Percentiles rank a stretch among this genome's conserved stretches.
phyloP scores from a whole-genome alignment of 2,113 vertebrate genomes.

The Pontoporia blainvillei region DNA sequence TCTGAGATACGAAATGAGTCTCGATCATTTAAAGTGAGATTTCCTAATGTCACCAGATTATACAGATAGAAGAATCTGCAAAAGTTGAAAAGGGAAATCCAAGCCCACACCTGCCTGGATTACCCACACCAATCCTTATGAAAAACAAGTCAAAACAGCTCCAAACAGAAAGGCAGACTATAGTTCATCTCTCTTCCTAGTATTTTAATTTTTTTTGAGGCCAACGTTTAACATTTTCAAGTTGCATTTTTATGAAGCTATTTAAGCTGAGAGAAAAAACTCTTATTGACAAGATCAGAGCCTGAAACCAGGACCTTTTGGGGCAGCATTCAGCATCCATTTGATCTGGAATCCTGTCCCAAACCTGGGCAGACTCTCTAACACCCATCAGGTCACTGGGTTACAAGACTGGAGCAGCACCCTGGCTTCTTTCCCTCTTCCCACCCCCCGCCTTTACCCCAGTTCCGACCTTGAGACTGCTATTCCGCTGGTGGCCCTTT shows the following conservation, averaged over 20 bases:
- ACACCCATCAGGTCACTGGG: background rate
- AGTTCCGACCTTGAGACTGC: background rate
- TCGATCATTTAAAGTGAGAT: background rate
- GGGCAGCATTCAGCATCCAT: background rate
- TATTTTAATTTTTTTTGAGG: background rate
- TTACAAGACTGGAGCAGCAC: background rate
- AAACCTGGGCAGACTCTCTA: background rate
- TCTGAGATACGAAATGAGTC: background rate
- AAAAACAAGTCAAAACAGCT: background rate
- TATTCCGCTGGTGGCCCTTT: background rate
- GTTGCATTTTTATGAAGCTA: background rate
- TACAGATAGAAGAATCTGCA: background rate
- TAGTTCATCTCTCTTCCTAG: background rate
- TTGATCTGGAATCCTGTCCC: background rate
- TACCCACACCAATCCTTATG: background rate
- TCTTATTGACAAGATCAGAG: background rate
- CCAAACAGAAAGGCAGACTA: background rate
- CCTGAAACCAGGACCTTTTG: background rate
- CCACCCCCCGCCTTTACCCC: background rate
- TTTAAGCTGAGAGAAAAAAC: background rate
- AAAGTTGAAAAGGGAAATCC: background rate
- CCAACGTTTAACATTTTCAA: background rate
- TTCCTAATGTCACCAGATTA: background rate
- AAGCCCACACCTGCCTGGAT: background rate
- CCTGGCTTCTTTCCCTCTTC: rapidly evolving